Evolutionary conservation across 2,113 vertebrate species (phyloP), one percentile per base, ranked within the genome.

Genomic region (Ctenomys sociabilis): DNA sequence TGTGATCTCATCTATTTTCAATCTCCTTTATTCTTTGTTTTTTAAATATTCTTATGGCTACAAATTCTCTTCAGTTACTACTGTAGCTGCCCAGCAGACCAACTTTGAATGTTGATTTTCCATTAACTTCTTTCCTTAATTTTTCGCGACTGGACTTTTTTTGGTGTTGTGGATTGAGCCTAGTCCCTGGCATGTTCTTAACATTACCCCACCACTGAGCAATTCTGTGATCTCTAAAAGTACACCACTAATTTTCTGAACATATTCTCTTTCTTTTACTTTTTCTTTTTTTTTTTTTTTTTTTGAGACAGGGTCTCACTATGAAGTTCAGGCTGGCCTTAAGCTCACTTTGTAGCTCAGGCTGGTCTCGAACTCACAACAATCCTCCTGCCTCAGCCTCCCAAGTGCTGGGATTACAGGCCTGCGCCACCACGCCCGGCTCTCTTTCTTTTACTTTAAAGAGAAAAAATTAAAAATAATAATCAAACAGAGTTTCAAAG

Each of bases 1-100:
- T 17, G 19, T 40, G 54, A 73, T 52, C 17, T 94, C 72, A 72
- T 68, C 91, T 93, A 73, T 85, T 88, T 91, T 82, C 28, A 82
- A 0, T 22, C 21, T 84, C 89, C 89, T 77, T 66, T 26, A n/a
- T n/a, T n/a, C n/a, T n/a, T n/a, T n/a, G n/a, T 37, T 80, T 78
- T 70, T 26, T 26, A 85, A 84, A 59, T 57, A 84, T 4, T 61
- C 21, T n/a, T 68, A 72, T 52, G 7, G 12, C 72, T 81, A 5
- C n/a, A 75, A 68, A 81, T 91, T 64, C 40, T 26, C 37, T 24
- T 85, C 64, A 73, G 11, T 37, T 14, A 80, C 11, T 85, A 17
- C 16, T 54, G 4, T 35, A 92, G 21, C 21, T 82, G 7, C 19
- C 30, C 0, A 0, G 70, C 86, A 75, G 73, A 35, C 1, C 4